Base-by-base conservation (phyloP, 2,888 invertebrate genomes). In the Drosophila rubida region DNA sequence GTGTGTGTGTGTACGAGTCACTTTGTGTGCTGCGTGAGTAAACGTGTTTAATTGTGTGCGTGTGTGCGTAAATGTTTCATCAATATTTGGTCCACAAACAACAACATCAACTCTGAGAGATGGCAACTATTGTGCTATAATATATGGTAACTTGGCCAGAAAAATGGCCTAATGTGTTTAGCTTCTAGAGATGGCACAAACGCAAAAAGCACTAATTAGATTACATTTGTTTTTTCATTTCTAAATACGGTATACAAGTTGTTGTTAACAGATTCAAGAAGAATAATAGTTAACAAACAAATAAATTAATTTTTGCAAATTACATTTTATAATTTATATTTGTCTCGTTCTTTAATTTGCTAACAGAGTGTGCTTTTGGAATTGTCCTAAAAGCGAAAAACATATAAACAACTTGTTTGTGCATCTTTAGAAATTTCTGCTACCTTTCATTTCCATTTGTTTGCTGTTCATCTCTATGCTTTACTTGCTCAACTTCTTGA, bases 11-110 rank as follows among this genome's bases (percentile, higher is more conserved):
- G 55, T 60, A 48, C 42, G 59, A 70, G 39, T 57, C 63, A 62
- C 70, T 75, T 67, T 63, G 50, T 61, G 69, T 64, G 66, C 79
- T 78, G 77, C 69, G 71, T 83, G 78, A 77, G 68, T 76, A 87
- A 88, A 83, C 65, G 78, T 76, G 79, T 88, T 88, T 83, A 86
- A 83, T 83, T 80, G 84, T 80, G 83, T 87, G 81, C 87, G 78
- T 76, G 78, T 84, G 78, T 79, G 79, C 77, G 81, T 81, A 84
- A 87, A 82, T 85, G 78, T 85, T 87, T 77, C 86, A 85, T 83
- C 88, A 86, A 84, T 83, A 87, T 87, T 87, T 84, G 77, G 78
- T 65, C 49, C 80, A 58, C 69, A 78, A 78, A 80, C 83, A 84
- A 67, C 68, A 77, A 57, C 53, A 60, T 49, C 58, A 57, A 14